Evolutionary conservation across 2,888 invertebrate species (phyloP).

Genomic region (Emmelina monodactyla): DNA sequence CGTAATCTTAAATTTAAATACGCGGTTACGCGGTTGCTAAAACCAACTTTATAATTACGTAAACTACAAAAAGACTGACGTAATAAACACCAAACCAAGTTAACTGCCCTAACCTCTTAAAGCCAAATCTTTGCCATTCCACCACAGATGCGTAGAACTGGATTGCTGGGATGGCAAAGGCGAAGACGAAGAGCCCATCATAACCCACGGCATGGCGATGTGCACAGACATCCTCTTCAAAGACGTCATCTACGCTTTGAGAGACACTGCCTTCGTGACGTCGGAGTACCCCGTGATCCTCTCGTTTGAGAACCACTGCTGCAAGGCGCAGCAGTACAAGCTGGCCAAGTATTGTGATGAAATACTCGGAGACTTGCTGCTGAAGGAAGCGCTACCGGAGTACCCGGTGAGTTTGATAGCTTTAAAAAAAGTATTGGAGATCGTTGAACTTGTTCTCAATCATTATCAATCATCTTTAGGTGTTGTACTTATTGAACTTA

Average conservation of each 20-base stretch:
- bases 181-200: conserved; percentile 98
- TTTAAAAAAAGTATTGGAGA: too few relatives aligned
- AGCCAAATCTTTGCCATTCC: neutral
- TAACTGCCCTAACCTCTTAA: too few relatives aligned
- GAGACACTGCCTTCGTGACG: conserved; percentile 98
- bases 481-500: too few relatives aligned
- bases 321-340: conserved; percentile 96
- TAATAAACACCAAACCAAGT: too few relatives aligned
- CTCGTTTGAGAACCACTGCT: conserved; percentile 99
- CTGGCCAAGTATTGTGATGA: conserved; percentile 99
- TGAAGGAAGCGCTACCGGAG: conserved; percentile 88
- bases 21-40: too few relatives aligned
- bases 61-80: too few relatives aligned
- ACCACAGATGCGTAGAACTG: conserved; percentile 88
- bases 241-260: conserved; percentile 95
- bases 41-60: too few relatives aligned
- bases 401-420: conserved; percentile 72
- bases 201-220: conserved; percentile 99
- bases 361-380: conserved; percentile 88
- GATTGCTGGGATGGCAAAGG: conserved; percentile 99
- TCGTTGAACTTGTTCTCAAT: too few relatives aligned
- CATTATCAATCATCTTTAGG: too few relatives aligned
- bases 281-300: conserved; percentile 97
- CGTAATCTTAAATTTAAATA: too few relatives aligned
- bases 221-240: conserved; percentile 99